These are phyloP conservation scores for Drosophila putrida DNA, from an alignment of 2,888 invertebrate species.

Conservation along the genomic window DNA sequence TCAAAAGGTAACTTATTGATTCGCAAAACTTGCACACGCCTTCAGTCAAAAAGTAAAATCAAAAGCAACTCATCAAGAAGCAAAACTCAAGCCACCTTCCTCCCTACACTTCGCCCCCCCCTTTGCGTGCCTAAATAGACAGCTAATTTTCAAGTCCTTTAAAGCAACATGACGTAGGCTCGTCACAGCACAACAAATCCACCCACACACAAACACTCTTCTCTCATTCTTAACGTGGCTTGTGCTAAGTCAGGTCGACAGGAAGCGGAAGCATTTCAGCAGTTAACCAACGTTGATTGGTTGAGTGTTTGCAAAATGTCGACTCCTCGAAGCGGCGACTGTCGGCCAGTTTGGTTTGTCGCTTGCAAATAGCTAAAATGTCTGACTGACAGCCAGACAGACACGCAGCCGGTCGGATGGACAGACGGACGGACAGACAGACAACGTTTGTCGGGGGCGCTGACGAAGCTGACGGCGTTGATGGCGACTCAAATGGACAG, in stretches of 20 bases:
- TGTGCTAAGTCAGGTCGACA: constrained; percentile 59
- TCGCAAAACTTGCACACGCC: constrained; percentile 58
- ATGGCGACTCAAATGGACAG: constrained; percentile 72
- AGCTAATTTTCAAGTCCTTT: constrained; percentile 77
- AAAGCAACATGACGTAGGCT: constrained; percentile 71
- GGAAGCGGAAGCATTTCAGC: constrained; percentile 78
- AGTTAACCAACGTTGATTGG: constrained; percentile 80
- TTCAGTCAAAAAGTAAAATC: constrained; percentile 43
- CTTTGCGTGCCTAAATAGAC: constrained; percentile 78
- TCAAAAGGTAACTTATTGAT: constrained; percentile 74
- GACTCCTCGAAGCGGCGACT: constrained; percentile 39
- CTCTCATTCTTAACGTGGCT: not conserved
- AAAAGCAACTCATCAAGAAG: constrained; percentile 54
- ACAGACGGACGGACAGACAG: constrained; percentile 11
- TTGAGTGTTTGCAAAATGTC: constrained; percentile 72
- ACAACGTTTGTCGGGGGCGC: constrained; percentile 45
- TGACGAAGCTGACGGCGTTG: constrained; percentile 64
- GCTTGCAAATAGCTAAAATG: constrained; percentile 16
- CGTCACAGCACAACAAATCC: constrained; percentile 26
- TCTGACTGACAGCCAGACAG: constrained; percentile 32
- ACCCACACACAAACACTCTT: constrained; percentile 1
- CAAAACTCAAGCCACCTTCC: constrained; percentile 13
- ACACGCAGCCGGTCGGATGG: too few species aligned
- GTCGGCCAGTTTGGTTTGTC: constrained; percentile 14
- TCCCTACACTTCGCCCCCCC: not conserved